Conservation (phyloP, 2,113 vertebrate genomes). For the Leucoraja erinaceus region DNA sequence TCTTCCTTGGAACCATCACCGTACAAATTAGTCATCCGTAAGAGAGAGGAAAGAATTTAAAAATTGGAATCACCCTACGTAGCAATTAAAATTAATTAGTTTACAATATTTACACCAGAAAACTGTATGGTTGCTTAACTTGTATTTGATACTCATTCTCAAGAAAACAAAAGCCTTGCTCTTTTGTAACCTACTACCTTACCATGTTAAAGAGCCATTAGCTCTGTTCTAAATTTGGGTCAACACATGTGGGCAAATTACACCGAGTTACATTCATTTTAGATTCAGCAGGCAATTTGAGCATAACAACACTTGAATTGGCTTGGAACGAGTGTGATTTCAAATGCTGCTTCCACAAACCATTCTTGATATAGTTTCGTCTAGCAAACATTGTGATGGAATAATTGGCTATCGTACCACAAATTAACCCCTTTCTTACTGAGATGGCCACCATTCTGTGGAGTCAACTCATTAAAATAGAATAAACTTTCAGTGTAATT, state of each 20-base stretch:
- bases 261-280: neutral
- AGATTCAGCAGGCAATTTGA: neutral
- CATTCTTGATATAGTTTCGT: neutral
- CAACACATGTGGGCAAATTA: neutral
- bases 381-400: neutral
- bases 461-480: neutral
- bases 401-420: neutral
- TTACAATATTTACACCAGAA: neutral
- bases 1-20: neutral
- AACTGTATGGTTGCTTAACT: neutral
- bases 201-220: neutral
- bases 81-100: neutral
- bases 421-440: neutral
- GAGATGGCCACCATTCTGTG: neutral
- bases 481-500: neutral
- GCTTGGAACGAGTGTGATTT: neutral
- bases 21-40: neutral
- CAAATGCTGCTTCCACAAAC: neutral
- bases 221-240: neutral
- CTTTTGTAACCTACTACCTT: neutral
- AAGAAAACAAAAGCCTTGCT: neutral
- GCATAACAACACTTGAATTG: neutral
- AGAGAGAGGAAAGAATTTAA: neutral
- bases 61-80: neutral
- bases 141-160: neutral